Evolutionary conservation across 1,140 invertebrate genomes (phyloP).

Genomic region (Microplitis demolitor): DNA sequence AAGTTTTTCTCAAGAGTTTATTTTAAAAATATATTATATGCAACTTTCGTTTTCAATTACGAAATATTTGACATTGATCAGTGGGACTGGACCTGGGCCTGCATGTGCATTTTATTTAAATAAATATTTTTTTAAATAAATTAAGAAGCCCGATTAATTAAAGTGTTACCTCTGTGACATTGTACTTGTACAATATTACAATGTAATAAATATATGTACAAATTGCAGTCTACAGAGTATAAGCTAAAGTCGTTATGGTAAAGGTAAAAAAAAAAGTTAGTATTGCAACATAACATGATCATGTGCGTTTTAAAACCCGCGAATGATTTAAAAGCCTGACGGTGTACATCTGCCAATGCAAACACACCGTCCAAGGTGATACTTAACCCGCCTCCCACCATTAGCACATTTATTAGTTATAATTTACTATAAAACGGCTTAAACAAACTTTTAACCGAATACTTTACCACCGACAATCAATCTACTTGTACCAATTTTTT

Average conservation of each 20-base stretch:
- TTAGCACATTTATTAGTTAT: conserved; percentile 56
- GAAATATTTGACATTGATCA: conserved; percentile 21
- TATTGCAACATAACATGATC: conserved; percentile 6
- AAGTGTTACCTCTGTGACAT: no score
- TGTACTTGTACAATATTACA: no score
- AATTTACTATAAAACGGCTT: conserved; percentile 62
- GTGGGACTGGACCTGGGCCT: neutral
- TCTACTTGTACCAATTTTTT: neutral
- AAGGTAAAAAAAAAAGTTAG: conserved; percentile 16
- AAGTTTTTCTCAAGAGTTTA: neutral
- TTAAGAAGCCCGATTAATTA: no score
- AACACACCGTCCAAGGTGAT: conserved; percentile 59
- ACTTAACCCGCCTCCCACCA: conserved; percentile 43
- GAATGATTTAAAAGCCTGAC: conserved; percentile 58
- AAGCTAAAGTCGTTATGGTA: no score
- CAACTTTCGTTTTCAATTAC: conserved; percentile 28
- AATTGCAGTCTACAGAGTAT: no score
- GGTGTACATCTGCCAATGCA: conserved; percentile 61
- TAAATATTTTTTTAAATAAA: no score
- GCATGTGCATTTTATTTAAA: neutral
- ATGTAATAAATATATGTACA: no score
- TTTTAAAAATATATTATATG: neutral
- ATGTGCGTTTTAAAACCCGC: conserved; percentile 12
- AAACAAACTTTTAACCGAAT: conserved; percentile 48
- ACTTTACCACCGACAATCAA: conserved; percentile 40